Evolutionary conservation across 2,888 invertebrate genomes (phyloP), one percentile per base, ranked within the genome.

Genomic region (Sisyra nigra): DNA sequence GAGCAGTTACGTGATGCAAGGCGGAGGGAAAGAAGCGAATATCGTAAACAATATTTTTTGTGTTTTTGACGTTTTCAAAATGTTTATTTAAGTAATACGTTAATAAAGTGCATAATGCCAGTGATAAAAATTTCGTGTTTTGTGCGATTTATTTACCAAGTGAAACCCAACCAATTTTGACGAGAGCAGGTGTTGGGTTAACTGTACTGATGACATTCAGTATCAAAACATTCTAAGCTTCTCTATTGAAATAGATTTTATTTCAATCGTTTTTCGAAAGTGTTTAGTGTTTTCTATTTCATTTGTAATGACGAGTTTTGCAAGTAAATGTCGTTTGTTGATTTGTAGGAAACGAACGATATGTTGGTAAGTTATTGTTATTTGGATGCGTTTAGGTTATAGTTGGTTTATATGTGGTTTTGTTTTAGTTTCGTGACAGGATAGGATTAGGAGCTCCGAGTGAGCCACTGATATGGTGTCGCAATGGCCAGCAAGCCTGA

Each of bases 401-500:
- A 24, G 2, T 38, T 24, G 24, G 24, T 18, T 45, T 42, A 30
- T 42, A 24, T 31, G 45, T 46, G 46, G 48, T 44, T 50, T 50
- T 49, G 41, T 59, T 60, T 49, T 50, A 63, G 61, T 55, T 51
- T 55, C 50, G 52, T 54, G 58, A 57, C 55, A 55, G 56, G 55
- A 52, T 63, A 55, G 56, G 55, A 55, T 53, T 53, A 55, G 58
- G 61, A 60, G 62, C 66, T 66, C 60, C 56, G 60, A 59, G 62
- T 64, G 65, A 64, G 65, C 69, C 74, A 73, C 75, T 78, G 76
- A 77, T 78, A 78, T 74, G 74, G 69, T 71, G 70, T 69, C 69
- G 76, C 71, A 69, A 80, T 80, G 77, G 76, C 78, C 68, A 75
- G 75, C 71, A 78, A 80, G 77, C 75, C 79, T 77, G 79, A 78